Evolutionary conservation across 1,140 invertebrate species (phyloP).

Genomic region (Aphelenchoides fujianensis): DNA sequence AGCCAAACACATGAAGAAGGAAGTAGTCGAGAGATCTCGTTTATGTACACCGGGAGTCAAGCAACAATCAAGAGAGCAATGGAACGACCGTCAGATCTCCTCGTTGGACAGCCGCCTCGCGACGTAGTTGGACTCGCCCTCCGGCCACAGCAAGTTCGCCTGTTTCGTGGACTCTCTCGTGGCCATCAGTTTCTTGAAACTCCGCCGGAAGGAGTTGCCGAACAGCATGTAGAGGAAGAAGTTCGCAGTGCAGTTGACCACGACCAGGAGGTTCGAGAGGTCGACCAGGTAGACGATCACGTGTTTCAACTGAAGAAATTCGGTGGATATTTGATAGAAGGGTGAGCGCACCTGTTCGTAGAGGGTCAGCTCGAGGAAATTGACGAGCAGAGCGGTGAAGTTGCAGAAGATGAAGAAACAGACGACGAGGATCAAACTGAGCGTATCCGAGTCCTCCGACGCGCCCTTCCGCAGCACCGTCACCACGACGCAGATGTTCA

Average conservation of each 20-base stretch:
- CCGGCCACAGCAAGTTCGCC: conserved; percentile 29
- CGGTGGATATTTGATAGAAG: conserved; percentile 10
- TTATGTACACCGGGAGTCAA: no score
- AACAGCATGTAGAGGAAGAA: conserved; percentile 61
- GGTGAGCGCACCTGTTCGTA: conserved; percentile 52
- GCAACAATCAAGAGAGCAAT: no score
- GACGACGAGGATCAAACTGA: conserved; percentile 58
- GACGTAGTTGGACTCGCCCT: conserved; percentile 33
- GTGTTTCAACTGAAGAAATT: conserved; percentile 44
- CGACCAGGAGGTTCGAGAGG: conserved; percentile 59
- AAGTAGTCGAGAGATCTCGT: no score
- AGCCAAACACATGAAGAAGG: no score
- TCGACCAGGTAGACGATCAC: conserved; percentile 60
- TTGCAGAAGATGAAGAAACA: conserved; percentile 62
- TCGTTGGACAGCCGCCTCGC: conserved; percentile 24
- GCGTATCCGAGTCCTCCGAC: conserved; percentile 55
- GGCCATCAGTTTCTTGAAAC: conserved; percentile 41
- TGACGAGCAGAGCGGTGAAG: conserved; percentile 59
- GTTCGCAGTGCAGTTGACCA: conserved; percentile 60
- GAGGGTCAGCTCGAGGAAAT: conserved; percentile 59
- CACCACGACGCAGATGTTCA: conserved; percentile 59
- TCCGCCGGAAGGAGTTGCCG: conserved; percentile 52
- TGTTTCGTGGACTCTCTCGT: conserved; percentile 10
- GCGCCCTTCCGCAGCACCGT: conserved; percentile 55
- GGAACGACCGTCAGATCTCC: no score